These are phyloP conservation scores for Brachylomia viminalis DNA, from an alignment of 2,888 invertebrate genomes.

Conservation along the genomic window DNA sequence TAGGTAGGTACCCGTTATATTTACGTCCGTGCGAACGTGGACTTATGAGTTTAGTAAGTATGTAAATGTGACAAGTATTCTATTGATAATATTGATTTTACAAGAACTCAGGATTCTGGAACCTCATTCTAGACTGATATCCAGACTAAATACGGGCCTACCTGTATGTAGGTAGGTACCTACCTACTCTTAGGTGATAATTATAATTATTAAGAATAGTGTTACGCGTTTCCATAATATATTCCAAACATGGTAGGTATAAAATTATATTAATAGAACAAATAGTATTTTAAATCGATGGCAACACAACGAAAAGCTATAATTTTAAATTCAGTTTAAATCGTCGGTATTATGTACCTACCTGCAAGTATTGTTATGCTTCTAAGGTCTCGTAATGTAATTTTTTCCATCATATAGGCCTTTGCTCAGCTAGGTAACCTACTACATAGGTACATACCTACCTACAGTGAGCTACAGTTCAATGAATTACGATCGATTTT, in stretches of 20 bases:
- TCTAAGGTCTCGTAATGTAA: slow-evolving; percentile 36
- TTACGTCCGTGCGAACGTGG: too few relatives aligned
- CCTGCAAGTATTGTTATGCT: slow-evolving; percentile 23
- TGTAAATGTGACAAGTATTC: background rate
- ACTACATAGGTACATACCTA: background rate
- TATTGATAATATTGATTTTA: background rate
- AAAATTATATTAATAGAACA: background rate
- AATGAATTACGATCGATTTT: slow-evolving; percentile 40
- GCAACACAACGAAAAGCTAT: slow-evolving; percentile 1
- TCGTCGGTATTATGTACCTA: background rate
- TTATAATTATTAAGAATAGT: background rate
- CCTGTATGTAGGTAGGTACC: background rate
- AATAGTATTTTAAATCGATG: background rate
- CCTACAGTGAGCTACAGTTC: slow-evolving; percentile 3
- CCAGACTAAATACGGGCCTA: background rate
- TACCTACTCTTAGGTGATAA: too few relatives aligned
- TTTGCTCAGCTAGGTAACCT: slow-evolving; percentile 4
- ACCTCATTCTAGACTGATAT: too few relatives aligned
- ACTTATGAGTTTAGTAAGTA: too few relatives aligned
- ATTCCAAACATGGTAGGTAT: background rate
- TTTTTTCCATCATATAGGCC: slow-evolving; percentile 19
- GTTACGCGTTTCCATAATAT: background rate
- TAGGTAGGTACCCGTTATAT: too few relatives aligned
- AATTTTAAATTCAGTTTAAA: slow-evolving; percentile 23
- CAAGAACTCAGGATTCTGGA: background rate